Evolutionary conservation across 2,797 vertebrate species (phyloP).

Genomic region (Nyctibius grandis): DNA sequence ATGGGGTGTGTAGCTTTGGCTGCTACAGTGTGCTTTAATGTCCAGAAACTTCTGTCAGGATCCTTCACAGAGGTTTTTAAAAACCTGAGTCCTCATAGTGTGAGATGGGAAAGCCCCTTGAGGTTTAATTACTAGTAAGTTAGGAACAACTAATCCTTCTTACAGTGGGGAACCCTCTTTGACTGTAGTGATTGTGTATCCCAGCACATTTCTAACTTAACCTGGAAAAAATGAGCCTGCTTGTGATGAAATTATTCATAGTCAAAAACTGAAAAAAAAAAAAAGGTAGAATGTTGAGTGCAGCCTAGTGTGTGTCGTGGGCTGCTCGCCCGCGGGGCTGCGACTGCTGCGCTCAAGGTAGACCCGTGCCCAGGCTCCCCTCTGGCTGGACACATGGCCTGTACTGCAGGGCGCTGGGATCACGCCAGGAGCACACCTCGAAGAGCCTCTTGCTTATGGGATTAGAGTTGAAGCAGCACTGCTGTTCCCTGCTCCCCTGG

Average conservation of each 20-base stretch:
- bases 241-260: neutral
- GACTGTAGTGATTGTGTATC: neutral
- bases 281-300: too few species aligned
- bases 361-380: neutral
- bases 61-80: neutral
- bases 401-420: accelerated
- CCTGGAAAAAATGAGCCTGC: neutral
- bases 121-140: neutral
- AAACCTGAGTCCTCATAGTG: neutral
- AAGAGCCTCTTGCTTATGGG: neutral
- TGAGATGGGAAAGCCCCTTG: neutral
- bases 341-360: neutral
- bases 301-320: neutral
- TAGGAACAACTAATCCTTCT: neutral
- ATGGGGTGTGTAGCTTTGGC: neutral
- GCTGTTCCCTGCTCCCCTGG: neutral
- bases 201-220: neutral
- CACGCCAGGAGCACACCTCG: neutral
- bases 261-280: neutral
- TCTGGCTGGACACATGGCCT: neutral
- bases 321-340: neutral
- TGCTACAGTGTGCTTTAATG: neutral
- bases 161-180: neutral
- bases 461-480: neutral
- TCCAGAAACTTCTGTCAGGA: neutral